Base-by-base conservation (phyloP, 2,113 vertebrate species). In the Marcusenius ussheri region DNA sequence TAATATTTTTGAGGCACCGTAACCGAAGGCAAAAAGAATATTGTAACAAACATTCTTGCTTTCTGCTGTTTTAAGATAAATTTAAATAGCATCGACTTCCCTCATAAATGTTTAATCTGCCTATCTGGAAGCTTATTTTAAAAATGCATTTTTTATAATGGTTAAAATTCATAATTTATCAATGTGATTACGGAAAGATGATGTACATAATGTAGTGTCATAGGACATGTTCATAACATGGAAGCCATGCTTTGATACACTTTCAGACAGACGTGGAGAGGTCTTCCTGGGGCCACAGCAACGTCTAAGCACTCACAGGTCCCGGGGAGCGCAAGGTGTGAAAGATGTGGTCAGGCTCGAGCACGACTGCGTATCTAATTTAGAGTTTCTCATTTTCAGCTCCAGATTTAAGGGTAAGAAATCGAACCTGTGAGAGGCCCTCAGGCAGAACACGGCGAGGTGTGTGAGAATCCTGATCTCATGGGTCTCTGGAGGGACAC, bases 401-500 rank as follows among this genome's bases (percentile, higher is more conserved):
- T 96, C 92, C 91, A 90, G 93, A 92, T 93, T 94, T 90, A 92
- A 94, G 91, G 91, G 93, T 92, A 95, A 93, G 94, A 96, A 95
- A 96, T 96, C 90, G 93, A 96, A 96, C 95, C 95, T 96, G 96
- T 95, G 95, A 96, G 95, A 95, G 95, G 93, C 94, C 95, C 92
- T 95, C 91, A 95, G 94, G 95, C 96, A 96, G 95, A 96, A 96
- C 92, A 91, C 88, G 88, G 91, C 90, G 93, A 96, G 95, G 95
- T 96, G 96, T 95, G 93, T 94, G 94, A 96, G 93, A 95, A 95
- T 95, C 93, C 94, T 93, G 94, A 93, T 94, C 92, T 93, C 91
- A 66, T 62, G 27, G 31, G 6, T 49, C 88, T 89, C 88, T 21
- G 49, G 70, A 31, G 88, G 90, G 56, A 51, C 88, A 45, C 31